Evolutionary conservation across 1,140 invertebrate species (phyloP).

Genomic region (Formica exsecta): DNA sequence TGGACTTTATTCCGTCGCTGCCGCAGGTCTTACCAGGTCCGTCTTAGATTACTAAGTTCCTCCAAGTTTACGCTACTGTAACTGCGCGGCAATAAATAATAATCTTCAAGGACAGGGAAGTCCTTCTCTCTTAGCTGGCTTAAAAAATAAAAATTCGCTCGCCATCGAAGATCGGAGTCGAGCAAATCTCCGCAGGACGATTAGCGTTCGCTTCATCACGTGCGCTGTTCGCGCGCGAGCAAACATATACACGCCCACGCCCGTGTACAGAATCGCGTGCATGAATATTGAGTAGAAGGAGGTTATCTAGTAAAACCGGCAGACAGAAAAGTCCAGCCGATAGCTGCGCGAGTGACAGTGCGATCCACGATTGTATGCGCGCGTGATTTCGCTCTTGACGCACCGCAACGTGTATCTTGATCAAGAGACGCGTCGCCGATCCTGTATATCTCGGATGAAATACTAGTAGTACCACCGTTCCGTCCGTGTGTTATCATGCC

Average conservation of each 20-base stretch:
- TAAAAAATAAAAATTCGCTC: neutral
- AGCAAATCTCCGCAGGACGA: neutral
- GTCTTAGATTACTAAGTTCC: neutral
- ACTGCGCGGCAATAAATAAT: neutral
- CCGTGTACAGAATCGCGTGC: neutral
- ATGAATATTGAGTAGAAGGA: conserved; percentile 21
- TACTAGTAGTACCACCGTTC: neutral
- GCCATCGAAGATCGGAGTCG: neutral
- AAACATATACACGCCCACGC: neutral
- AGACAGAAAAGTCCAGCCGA: neutral
- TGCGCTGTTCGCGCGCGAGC: neutral
- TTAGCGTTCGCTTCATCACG: neutral
- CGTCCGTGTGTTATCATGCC: conserved; percentile 38
- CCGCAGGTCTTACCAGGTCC: neutral
- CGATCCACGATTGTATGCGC: conserved; percentile 14
- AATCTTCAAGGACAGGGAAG: neutral
- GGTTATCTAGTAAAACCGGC: conserved; percentile 47
- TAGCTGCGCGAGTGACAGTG: neutral
- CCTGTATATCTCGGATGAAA: neutral
- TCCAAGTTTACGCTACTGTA: neutral
- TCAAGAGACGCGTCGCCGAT: neutral
- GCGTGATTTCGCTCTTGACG: conserved; percentile 13
- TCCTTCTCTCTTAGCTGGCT: neutral
- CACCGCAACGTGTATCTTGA: neutral
- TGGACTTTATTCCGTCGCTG: neutral